Conservation (phyloP, 1,140 invertebrate genomes). For the Ericerus pela region DNA sequence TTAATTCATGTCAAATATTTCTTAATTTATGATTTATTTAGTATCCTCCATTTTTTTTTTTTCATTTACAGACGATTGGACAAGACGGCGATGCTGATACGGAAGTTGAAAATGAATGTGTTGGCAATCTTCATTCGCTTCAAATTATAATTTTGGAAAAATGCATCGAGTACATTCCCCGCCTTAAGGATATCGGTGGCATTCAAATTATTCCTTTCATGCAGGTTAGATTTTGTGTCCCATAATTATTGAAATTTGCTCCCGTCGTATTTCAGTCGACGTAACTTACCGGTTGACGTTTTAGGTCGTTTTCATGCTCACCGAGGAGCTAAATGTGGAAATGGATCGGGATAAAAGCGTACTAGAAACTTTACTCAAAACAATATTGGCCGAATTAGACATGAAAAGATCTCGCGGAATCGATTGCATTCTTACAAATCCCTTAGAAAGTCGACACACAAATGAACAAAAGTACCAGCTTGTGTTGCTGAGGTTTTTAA, state of each 20-base stretch:
- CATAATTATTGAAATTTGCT: not conserved
- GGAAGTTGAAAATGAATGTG: conserved; percentile 24
- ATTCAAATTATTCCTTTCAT: conserved; percentile 77
- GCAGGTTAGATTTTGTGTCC: conserved; percentile 40
- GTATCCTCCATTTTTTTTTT: too few species aligned
- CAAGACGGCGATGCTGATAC: conserved; percentile 29
- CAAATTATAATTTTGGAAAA: conserved; percentile 50
- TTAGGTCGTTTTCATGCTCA: conserved; percentile 67
- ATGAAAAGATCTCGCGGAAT: conserved; percentile 39
- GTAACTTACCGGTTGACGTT: not conserved
- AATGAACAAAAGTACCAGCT: not conserved
- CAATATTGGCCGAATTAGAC: conserved; percentile 61
- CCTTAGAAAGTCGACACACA: not conserved
- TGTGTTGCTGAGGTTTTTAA: conserved; percentile 8
- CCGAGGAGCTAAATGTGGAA: conserved; percentile 71
- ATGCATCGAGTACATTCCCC: conserved; percentile 44
- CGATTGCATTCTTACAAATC: not conserved
- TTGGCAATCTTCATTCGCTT: conserved; percentile 42
- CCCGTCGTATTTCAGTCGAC: not conserved
- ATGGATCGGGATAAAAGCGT: conserved; percentile 62
- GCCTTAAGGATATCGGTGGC: conserved; percentile 48
- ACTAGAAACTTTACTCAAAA: conserved; percentile 55
- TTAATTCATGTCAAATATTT: too few species aligned
- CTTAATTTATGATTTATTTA: too few species aligned
- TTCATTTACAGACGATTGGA: conserved; percentile 21